Conservation (phyloP, 2,888 invertebrate species). For the Hirudinaria manillensis region DNA sequence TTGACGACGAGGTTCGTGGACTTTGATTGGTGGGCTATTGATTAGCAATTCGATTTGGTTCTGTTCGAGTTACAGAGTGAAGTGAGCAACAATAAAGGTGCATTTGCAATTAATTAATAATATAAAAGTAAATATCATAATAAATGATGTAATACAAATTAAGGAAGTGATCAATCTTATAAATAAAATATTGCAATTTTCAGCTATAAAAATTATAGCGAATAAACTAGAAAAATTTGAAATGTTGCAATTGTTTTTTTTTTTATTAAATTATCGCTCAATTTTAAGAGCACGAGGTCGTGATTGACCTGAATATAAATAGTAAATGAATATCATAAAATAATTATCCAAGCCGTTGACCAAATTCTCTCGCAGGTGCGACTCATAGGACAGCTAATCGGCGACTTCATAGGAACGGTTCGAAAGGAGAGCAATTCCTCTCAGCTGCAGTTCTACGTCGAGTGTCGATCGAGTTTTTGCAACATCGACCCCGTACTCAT, state of each 20-base stretch:
- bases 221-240: too few relatives aligned
- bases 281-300: too few relatives aligned
- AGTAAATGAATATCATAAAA: too few relatives aligned
- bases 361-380: neutral
- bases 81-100: too few relatives aligned
- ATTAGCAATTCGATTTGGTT: neutral
- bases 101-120: conserved; percentile 26
- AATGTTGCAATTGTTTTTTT: too few relatives aligned
- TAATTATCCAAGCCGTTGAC: too few relatives aligned
- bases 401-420: neutral
- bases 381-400: neutral
- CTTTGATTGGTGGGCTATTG: neutral
- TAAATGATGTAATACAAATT: too few relatives aligned
- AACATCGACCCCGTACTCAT: conserved; percentile 81
- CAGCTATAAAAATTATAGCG: too few relatives aligned
- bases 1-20: conserved; percentile 76
- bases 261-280: too few relatives aligned
- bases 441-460: conserved; percentile 86
- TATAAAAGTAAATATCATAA: conserved; percentile 21
- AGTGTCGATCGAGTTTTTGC: conserved; percentile 77
- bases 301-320: too few relatives aligned
- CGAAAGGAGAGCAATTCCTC: conserved; percentile 60
- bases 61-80: neutral
- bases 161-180: too few relatives aligned
- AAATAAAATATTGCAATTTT: too few relatives aligned